Evolutionary conservation across 2,113 vertebrate species (phyloP).

Genomic region (Clarias gariepinus): DNA sequence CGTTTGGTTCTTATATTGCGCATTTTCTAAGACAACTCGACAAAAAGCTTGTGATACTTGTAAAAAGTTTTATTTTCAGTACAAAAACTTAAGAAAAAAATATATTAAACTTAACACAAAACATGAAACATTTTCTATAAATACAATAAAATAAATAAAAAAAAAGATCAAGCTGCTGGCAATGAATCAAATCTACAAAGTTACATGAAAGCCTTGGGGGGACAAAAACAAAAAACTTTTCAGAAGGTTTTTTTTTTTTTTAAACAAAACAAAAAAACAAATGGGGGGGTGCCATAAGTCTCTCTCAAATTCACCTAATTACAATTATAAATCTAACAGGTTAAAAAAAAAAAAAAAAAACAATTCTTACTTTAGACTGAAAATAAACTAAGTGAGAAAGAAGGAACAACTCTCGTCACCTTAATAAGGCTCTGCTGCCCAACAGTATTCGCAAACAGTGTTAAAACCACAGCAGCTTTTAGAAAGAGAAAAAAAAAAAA

Average conservation of each 20-base stretch:
- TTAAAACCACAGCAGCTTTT: constrained; percentile 4
- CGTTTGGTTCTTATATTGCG: background rate
- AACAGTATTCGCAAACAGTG: background rate
- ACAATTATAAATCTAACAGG: constrained; percentile 45
- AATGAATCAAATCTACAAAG: constrained; percentile 58
- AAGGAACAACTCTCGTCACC: background rate
- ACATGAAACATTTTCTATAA: constrained; percentile 75
- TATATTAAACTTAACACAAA: constrained; percentile 83
- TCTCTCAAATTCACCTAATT: constrained; percentile 33
- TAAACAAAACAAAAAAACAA: constrained; percentile 58
- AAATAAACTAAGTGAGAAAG: background rate
- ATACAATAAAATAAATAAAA: constrained; percentile 82
- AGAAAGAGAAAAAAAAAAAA: background rate
- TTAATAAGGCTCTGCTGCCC: constrained; percentile 14
- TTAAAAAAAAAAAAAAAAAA: background rate
- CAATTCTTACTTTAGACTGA: background rate
- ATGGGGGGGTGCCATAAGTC: background rate
- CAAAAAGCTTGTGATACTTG: constrained; percentile 13
- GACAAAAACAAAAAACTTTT: constrained; percentile 31
- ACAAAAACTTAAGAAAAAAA: constrained; percentile 67
- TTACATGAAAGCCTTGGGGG: constrained; percentile 61
- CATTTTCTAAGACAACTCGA: background rate
- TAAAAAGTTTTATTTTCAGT: constrained; percentile 73
- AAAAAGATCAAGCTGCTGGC: constrained; percentile 73
- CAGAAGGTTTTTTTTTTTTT: constrained; percentile 59